Base-by-base conservation (phyloP, 2,797 vertebrate species). In the Botia almorhae region DNA sequence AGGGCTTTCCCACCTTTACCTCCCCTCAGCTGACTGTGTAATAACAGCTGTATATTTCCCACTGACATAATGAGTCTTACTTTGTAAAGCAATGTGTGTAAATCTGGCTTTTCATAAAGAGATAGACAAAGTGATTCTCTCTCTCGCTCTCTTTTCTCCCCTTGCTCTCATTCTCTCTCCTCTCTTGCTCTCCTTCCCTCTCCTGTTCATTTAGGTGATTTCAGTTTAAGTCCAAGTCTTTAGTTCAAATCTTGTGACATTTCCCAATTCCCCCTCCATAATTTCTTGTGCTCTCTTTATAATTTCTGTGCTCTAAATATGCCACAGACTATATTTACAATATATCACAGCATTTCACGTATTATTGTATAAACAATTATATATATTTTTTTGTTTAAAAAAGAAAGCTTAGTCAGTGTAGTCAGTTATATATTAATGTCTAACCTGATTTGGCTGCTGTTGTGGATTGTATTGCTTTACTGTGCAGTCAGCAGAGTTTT, bases 41-140 rank as follows among this genome's bases (percentile, higher is more conserved):
- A 63, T 58, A 78, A 36, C 11, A 2, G 67, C 36, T 48, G 48
- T 78, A 70, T 83, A 72, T 83, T 68, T 78, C 33, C n/a, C 53
- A 56, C 43, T 60, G 53, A 36, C 43, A 48, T 48, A 78, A 81
- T 73, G 58, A 81, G 51, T 74, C 14, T 7, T 14, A 83, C 70
- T 83, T 69, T 29, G 55, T 53, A 51, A 23, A 26, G 29, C 67
- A 76, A 43, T 7, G 6, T 36, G 56, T 78, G 65, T 83, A 74
- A 82, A 70, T 85, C 56, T 77, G 39, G 6, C 72, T 19, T 77
- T 21, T 36, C 16, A 56, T 69, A 46, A 77, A 69, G 4, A 33
- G 4, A 29, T 29, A 29, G 29, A 29, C 29, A 29, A 4, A 29
- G 29, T 29, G 29, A 29, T 4, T 29, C n/a, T 39, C 36, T 39